Percentiles rank a stretch among this genome's conserved stretches.
phyloP scores from a whole-genome alignment of 1,140 invertebrate species.

The Pogonomyrmex californicus region DNA sequence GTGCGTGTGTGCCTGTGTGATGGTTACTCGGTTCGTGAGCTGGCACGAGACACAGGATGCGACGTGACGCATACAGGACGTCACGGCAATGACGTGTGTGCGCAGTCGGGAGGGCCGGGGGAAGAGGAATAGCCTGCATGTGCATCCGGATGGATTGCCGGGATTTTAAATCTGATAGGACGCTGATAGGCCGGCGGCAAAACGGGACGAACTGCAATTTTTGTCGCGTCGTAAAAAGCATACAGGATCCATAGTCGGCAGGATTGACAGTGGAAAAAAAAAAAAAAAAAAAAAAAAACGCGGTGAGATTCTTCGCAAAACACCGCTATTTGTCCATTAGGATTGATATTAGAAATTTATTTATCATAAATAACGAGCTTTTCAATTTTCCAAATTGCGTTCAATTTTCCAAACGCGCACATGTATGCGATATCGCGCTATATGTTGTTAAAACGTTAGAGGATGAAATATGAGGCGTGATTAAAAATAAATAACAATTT shows the following conservation, averaged over 20 bases:
- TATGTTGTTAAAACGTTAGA: background rate
- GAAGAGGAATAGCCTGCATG: constrained; percentile 38
- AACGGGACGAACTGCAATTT: constrained; percentile 65
- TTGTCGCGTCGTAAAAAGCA: constrained; percentile 20
- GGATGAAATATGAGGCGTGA: background rate
- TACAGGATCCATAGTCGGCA: background rate
- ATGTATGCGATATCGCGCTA: too few species aligned
- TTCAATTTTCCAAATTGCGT: background rate
- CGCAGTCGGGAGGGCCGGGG: background rate
- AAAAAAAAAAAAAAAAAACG: background rate
- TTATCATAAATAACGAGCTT: background rate
- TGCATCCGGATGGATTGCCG: constrained; percentile 61
- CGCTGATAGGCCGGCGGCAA: constrained; percentile 55
- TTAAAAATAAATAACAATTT: constrained; percentile 40
- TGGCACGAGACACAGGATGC: constrained; percentile 29
- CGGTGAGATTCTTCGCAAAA: background rate
- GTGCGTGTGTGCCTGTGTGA: background rate
- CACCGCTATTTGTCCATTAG: too few species aligned
- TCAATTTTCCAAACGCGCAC: too few species aligned
- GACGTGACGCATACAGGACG: constrained; percentile 50
- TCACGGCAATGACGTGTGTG: constrained; percentile 49
- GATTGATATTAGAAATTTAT: background rate
- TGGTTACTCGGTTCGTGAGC: constrained; percentile 39
- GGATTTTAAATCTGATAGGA: constrained; percentile 72
- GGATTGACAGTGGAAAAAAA: background rate